phyloP scores from a whole-genome alignment of 1,140 invertebrate species.

The Eciton burchellii region DNA sequence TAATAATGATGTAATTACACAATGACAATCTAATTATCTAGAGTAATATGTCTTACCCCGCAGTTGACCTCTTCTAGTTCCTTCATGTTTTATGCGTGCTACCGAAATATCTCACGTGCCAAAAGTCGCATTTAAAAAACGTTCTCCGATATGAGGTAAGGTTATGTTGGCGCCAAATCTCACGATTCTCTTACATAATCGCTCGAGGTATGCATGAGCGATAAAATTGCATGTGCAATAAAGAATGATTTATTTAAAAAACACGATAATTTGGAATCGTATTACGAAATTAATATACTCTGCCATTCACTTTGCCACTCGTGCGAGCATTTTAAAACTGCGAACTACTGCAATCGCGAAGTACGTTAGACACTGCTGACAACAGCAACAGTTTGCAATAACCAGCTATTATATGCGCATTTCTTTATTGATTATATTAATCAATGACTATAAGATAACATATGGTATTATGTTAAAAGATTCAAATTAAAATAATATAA shows the following conservation, averaged over 20 bases:
- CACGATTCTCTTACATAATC: not conserved
- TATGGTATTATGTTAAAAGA: not conserved
- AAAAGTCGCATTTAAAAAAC: constrained; percentile 65
- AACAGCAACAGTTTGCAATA: not conserved
- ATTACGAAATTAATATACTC: constrained; percentile 39
- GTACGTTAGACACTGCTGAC: constrained; percentile 31
- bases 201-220: not conserved
- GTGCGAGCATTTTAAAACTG: constrained; percentile 69
- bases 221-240: not conserved
- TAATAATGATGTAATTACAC: no score
- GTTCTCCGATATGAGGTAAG: constrained; percentile 44
- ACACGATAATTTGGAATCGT: constrained; percentile 66
- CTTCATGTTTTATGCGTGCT: constrained; percentile 73
- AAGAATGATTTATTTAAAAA: not conserved
- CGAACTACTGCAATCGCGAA: constrained; percentile 31
- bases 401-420: not conserved
- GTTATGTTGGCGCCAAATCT: constrained; percentile 72
- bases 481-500: no score
- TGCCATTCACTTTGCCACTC: constrained; percentile 57
- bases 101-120: constrained; percentile 34
- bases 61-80: constrained; percentile 79
- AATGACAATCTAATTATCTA: not conserved
- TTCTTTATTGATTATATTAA: not conserved
- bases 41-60: constrained; percentile 72
- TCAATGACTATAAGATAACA: not conserved